Evolutionary conservation across 1,140 invertebrate genomes (phyloP), one percentile per base, ranked within the genome.

Genomic region (Xylocopa sonorina): DNA sequence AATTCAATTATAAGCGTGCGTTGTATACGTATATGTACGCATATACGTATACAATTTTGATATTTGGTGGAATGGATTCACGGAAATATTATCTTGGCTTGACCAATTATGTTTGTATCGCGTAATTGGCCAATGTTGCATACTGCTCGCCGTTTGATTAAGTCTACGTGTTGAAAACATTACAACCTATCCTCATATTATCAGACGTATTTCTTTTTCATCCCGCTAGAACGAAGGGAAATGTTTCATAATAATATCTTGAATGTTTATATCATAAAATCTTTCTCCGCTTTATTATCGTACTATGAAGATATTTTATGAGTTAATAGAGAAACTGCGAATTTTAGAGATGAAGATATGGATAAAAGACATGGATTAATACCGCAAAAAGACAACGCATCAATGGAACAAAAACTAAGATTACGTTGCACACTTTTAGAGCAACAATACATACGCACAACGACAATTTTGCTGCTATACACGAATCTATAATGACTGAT

Each of bases 81-180:
- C 18, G 34, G 46, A 50, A 16, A 63, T 63, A 62, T 69, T 34
- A 24, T 72, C 24, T 32, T 48, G 7, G 21, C 21, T 60, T 34
- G 5, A 75, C 21, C 21, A 64, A 24, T 18, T 27, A n/a, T n/a
- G n/a, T n/a, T n/a, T n/a, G n/a, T n/a, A 64, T 43, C 46, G 24
- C 48, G 43, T 62, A 62, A 63, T 62, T 46, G 41, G 27, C 10
- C 53, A 58, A 38, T 55, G 64, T 48, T 68, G 64, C 48, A 32
- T 51, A 68, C 10, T 41, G 3, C 41, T 32, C 41, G 27, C 27
- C 4, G 16, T 18, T 58, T 46, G 41, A 58, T 46, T 46, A 71
- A 43, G 34, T 27, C 24, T 55, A 55, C 4, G 34, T 41, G 21
- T 14, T 5, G 34, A 53, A 55, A 53, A 53, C 66, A 7, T 38